Base-by-base conservation (phyloP, 2,797 vertebrate species). In the Caiman crocodilus region DNA sequence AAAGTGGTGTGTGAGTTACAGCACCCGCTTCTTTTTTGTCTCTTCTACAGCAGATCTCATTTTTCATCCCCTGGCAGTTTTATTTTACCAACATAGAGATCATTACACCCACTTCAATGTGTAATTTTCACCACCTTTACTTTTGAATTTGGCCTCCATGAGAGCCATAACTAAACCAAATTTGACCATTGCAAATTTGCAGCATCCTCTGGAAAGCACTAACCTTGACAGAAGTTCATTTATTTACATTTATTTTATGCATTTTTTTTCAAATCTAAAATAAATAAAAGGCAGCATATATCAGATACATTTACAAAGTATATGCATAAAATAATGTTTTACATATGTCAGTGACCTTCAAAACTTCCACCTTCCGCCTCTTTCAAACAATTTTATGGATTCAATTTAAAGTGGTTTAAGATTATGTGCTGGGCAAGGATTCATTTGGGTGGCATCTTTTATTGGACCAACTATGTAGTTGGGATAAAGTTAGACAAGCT, bases 31-130 rank as follows among this genome's bases (percentile, higher is more conserved):
- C 58, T 55, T 77, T 5, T 28, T 82, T 14, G 79, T 85, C 67
- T 26, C 32, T 67, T 50, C 60, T 56, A 16, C 60, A 76, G 0
- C 8, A 55, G 32, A 32, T 74, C 42, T 50, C 35, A 18, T 69
- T 89, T 74, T 80, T 25, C 77, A 25, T 84, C 32, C 82, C 15
- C 55, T 21, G 16, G 50, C 32, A 63, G 63, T 63, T 90, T 85
- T 16, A 69, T 71, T 42, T 81, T 82, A 94, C 25, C 59, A 76
- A 1, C 88, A 84, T 56, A 89, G 57, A 84, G 85, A 73, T 30
- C 42, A 50, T 28, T 56, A 82, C 28, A 35, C 69, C 23, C 65
- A 76, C 28, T 92, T 64, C 0, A 86, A 79, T 63, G 76, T 14
- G 30, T 73, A 63, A 32, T 76, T 85, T n/a, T 20, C 32, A 60